These are phyloP conservation scores for Pantala flavescens DNA, from an alignment of 1,140 invertebrate genomes.

Conservation along the genomic window DNA sequence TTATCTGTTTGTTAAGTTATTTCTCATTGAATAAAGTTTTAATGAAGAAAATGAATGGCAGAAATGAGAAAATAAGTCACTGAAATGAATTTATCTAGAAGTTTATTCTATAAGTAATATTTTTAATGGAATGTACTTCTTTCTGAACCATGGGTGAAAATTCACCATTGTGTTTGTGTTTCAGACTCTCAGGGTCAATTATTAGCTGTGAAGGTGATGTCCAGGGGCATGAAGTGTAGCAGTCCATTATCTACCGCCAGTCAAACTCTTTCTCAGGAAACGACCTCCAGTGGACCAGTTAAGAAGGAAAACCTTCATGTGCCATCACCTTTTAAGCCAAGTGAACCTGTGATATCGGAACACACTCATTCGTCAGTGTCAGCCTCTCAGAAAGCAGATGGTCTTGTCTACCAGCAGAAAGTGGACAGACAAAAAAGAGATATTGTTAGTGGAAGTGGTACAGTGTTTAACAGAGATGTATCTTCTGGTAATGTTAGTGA, in stretches of 20 bases:
- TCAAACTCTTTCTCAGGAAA: conserved; percentile 15
- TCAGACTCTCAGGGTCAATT: conserved; percentile 20
- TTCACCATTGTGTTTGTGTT: conserved; percentile 10
- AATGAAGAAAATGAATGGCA: too few species aligned
- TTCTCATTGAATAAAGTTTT: too few species aligned
- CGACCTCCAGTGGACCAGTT: conserved; percentile 8
- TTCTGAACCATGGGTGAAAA: too few species aligned
- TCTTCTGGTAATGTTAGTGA: conserved; percentile 1
- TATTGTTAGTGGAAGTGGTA: background rate
- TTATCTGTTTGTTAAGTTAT: too few species aligned
- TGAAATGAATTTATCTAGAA: too few species aligned
- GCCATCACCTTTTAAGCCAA: conserved; percentile 15
- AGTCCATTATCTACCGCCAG: conserved; percentile 11
- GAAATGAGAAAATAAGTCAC: too few species aligned
- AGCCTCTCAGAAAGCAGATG: conserved; percentile 3
- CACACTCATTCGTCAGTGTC: conserved; percentile 12
- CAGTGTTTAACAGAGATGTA: conserved; percentile 3
- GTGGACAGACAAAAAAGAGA: conserved; percentile 9
- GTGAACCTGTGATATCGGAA: conserved; percentile 16
- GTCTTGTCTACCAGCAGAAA: background rate
- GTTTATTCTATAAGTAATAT: too few species aligned
- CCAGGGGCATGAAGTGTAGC: conserved; percentile 10
- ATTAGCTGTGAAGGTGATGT: conserved; percentile 20
- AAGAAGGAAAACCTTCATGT: conserved; percentile 15
- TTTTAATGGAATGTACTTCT: too few species aligned